Evolutionary conservation across 2,113 vertebrate genomes (phyloP).

Genomic region (Parus major): DNA sequence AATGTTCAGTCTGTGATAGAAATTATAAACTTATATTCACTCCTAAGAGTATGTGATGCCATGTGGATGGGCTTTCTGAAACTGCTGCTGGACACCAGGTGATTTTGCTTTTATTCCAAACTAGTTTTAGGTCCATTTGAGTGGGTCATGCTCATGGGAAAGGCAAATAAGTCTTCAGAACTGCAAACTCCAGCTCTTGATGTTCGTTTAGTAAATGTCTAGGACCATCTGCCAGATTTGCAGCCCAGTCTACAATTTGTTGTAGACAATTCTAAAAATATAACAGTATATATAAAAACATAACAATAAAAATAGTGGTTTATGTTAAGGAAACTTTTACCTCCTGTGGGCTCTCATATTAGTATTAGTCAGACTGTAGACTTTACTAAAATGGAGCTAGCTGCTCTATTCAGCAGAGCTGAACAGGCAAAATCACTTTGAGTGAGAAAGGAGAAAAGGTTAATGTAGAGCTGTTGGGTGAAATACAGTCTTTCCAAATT

Average conservation of each 20-base stretch:
- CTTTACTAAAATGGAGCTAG: neutral
- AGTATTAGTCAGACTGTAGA: neutral
- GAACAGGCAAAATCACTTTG: neutral
- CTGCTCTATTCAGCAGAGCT: neutral
- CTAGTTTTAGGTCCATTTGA: neutral
- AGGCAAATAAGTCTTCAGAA: neutral
- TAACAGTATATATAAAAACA: too few species aligned
- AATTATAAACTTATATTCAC: neutral
- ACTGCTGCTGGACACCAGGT: neutral
- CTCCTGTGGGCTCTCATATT: neutral
- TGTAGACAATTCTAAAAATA: neutral
- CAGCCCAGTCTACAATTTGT: neutral
- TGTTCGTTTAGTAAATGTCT: neutral
- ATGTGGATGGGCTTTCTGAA: neutral
- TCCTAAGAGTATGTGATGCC: neutral
- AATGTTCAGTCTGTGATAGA: neutral
- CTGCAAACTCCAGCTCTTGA: neutral
- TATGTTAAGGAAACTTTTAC: neutral
- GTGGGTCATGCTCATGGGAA: neutral
- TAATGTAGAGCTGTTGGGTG: neutral
- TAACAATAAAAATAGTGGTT: neutral
- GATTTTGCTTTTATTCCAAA: neutral
- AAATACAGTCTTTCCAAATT: slow-evolving; percentile 18
- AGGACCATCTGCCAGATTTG: neutral
- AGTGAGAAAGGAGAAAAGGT: slow-evolving; percentile 19